Base-by-base conservation (phyloP, 2,113 vertebrate genomes). In the Nothoprocta perdicaria region DNA sequence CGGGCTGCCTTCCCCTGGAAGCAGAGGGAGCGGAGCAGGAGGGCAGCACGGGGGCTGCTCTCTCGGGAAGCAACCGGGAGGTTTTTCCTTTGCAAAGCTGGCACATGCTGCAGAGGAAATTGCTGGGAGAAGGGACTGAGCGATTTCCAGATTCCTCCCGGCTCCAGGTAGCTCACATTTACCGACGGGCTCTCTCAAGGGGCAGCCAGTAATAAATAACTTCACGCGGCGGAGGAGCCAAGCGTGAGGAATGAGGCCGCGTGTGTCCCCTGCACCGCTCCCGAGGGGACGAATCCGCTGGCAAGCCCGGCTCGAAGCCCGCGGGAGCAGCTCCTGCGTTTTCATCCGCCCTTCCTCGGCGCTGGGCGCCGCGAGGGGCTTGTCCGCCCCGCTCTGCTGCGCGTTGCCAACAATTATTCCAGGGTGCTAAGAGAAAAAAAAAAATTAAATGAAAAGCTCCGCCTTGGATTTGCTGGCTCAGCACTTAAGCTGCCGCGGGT, bases 401-500 rank as follows among this genome's bases (percentile, higher is more conserved):
- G 68, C 72, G 71, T 65, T 0, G 10, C 38, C 50, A 82, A 38
- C 23, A 77, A 43, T 65, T 58, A 43, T 83, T 78, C 77, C 65
- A 33, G 12, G 67, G 31, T 1, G 3, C n/a, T 62, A 11, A 19
- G 18, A 11, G 17, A 13, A 23, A 31, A 29, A 48, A n/a, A 6
- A 68, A 33, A 46, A 46, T 46, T 7, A 43, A 43, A 43, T 43
- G 41, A 46, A 16, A 48, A 26, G 31, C 26, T 23, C 31, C 8
- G 7, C 22, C 15, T 35, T 66, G n/a, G 41, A n/a, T 87, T 53
- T 78, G 84, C 89, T 94, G 84, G 78, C 63, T 94, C 95, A 95
- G 94, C 9, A 0, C 35, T 93, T 82, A 26, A 88, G 26, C 86
- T 88, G 90, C 81, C 50, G 45, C 18, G 55, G 92, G 73, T 55